Evolutionary conservation across 2,888 invertebrate genomes (phyloP), one percentile per base, ranked within the genome.

Genomic region (Pyrgus malvae): DNA sequence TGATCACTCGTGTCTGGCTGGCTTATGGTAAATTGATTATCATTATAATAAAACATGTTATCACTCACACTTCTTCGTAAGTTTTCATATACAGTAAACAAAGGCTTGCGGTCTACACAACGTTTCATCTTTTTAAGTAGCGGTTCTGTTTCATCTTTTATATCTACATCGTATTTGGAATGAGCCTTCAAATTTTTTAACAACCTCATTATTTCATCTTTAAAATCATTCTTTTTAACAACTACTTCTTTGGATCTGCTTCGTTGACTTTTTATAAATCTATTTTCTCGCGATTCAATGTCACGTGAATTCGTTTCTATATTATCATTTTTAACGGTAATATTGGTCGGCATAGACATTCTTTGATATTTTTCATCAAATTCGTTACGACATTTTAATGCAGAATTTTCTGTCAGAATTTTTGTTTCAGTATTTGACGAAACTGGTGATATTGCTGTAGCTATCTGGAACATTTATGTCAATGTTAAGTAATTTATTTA

Each of bases 211-310:
- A 71, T 64, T 57, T 67, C 68, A 45, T 62, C 63, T 53, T 63
- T 65, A 1, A 63, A 57, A 31, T 65, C 62, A 9, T 46, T 40
- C 9, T 55, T 64, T 53, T 62, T 35, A 44, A 63, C 67, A 16
- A 78, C 49, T 27, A 73, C 68, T 46, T 73, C 78, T 56, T 79
- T 68, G 1, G 78, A 82, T 56, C 68, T 77, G 11, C 62, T 75
- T 59, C 62, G 76, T 23, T 69, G 74, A 17, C 58, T 55, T 37
- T 44, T 56, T 49, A 55, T 19, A 17, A 23, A 1, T 9, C 19
- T 54, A 11, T 38, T 45, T 14, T 50, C 16, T 3, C 9, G 35
- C 6, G 59, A 17, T 25, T 57, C 41, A 16, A 54, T 9, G 8
- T 46, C 40, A 42, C 55, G 60, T n/a, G 42, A 48, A 19, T 40